These are phyloP conservation scores for Tiphia femorata DNA, from an alignment of 2,888 invertebrate genomes.

Conservation along the genomic window DNA sequence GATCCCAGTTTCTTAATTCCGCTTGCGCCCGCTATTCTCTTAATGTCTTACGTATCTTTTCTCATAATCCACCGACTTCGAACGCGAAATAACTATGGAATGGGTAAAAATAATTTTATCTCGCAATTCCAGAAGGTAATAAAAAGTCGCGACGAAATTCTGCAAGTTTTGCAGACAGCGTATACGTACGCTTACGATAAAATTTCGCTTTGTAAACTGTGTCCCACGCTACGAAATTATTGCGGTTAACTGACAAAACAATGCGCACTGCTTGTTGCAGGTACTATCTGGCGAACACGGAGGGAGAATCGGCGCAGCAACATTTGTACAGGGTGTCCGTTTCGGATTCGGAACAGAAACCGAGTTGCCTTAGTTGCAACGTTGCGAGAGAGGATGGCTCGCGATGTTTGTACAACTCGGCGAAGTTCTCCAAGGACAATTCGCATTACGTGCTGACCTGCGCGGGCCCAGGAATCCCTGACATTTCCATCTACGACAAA, in stretches of 20 bases:
- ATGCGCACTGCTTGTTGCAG: constrained; percentile 68
- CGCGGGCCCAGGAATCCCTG: constrained; percentile 87
- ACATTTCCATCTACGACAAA: constrained; percentile 74
- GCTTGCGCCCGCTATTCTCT: no score
- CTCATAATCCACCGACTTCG: no score
- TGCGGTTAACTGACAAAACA: neutral
- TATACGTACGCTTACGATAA: no score
- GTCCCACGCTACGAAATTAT: no score
- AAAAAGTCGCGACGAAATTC: no score
- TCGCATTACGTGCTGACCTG: constrained; percentile 83
- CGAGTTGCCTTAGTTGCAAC: constrained; percentile 83
- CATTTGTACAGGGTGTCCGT: constrained; percentile 83
- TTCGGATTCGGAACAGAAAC: constrained; percentile 67
- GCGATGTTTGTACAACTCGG: constrained; percentile 78
- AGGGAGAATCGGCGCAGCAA: constrained; percentile 80
- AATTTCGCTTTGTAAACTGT: no score
- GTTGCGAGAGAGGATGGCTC: constrained; percentile 70
- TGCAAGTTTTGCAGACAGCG: no score
- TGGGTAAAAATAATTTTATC: no score
- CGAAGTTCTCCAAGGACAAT: constrained; percentile 77
- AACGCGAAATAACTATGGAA: no score
- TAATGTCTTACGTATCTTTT: no score
- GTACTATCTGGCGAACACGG: constrained; percentile 87
- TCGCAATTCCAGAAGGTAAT: no score
- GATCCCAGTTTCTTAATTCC: no score